These are phyloP conservation scores for Ictalurus punctatus DNA, from an alignment of 2,113 vertebrate species.

Conservation along the genomic window DNA sequence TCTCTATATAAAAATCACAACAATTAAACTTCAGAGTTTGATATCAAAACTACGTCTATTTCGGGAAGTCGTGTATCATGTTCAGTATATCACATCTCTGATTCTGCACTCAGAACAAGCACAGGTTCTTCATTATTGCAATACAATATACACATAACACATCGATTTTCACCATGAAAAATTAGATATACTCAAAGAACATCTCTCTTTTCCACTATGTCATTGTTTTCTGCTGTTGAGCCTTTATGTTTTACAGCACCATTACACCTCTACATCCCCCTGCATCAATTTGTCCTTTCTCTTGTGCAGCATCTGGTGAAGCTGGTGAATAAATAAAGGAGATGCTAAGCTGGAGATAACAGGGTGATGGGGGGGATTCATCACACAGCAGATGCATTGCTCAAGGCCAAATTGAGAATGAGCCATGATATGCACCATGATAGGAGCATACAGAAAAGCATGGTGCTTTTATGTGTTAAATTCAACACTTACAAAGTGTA, in stretches of 20 bases:
- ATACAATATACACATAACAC: background rate
- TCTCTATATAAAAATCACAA: background rate
- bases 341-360: constrained; percentile 73
- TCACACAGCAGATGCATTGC: constrained; percentile 64
- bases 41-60: background rate
- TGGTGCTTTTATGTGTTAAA: background rate
- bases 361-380: constrained; percentile 70
- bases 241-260: constrained; percentile 58
- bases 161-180: background rate
- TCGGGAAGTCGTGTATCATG: background rate
- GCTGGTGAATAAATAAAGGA: constrained; percentile 77
- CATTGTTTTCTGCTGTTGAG: constrained; percentile 59
- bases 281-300: constrained; percentile 56
- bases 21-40: background rate
- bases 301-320: constrained; percentile 59
- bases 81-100: background rate
- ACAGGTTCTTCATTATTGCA: background rate
- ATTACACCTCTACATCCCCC: constrained; percentile 47
- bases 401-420: constrained; percentile 63
- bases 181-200: background rate
- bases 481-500: background rate
- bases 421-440: constrained; percentile 42
- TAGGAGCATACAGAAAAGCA: constrained; percentile 20
- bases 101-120: background rate
- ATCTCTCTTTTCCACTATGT: constrained; percentile 50